These are phyloP conservation scores for Torymus aiolomorphi DNA, from an alignment of 2,888 invertebrate genomes.

Conservation along the genomic window DNA sequence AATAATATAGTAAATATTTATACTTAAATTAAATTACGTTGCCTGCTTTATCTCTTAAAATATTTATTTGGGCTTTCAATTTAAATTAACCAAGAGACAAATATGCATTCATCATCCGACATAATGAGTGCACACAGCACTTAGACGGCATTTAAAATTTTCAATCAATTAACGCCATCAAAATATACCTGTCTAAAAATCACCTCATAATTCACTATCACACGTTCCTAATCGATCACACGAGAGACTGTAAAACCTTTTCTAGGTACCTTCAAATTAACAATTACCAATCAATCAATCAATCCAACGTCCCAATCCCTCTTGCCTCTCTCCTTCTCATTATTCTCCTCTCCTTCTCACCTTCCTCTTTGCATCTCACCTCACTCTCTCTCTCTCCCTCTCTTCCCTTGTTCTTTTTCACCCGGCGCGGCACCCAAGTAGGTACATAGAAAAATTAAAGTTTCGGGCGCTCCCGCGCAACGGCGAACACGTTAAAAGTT, in stretches of 20 bases:
- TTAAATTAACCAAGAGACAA: too few relatives aligned
- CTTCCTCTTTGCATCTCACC: neutral
- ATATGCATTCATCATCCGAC: too few relatives aligned
- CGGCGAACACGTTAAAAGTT: slow-evolving; percentile 54
- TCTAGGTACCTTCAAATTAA: neutral
- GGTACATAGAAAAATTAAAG: slow-evolving; percentile 48
- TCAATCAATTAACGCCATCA: neutral
- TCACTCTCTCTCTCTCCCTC: neutral
- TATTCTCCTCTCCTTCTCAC: neutral
- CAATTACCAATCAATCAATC: slow-evolving; percentile 39
- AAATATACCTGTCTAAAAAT: too few relatives aligned
- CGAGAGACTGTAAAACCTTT: too few relatives aligned
- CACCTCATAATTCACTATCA: too few relatives aligned
- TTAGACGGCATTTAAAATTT: too few relatives aligned
- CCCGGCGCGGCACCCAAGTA: slow-evolving; percentile 1
- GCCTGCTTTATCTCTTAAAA: too few relatives aligned
- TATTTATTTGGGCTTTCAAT: too few relatives aligned
- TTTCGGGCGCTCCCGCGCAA: slow-evolving; percentile 53
- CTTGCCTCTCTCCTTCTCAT: neutral
- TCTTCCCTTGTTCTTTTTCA: neutral
- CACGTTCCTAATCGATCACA: too few relatives aligned
- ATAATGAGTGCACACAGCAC: too few relatives aligned
- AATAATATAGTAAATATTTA: too few relatives aligned
- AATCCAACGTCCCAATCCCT: neutral
- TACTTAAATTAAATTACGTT: too few relatives aligned